A percentile compares a stretch with the other conserved stretches of the same genome.
Evolutionary conservation across 2,113 vertebrate genomes (phyloP).

Genomic region (Mellivora capensis): DNA sequence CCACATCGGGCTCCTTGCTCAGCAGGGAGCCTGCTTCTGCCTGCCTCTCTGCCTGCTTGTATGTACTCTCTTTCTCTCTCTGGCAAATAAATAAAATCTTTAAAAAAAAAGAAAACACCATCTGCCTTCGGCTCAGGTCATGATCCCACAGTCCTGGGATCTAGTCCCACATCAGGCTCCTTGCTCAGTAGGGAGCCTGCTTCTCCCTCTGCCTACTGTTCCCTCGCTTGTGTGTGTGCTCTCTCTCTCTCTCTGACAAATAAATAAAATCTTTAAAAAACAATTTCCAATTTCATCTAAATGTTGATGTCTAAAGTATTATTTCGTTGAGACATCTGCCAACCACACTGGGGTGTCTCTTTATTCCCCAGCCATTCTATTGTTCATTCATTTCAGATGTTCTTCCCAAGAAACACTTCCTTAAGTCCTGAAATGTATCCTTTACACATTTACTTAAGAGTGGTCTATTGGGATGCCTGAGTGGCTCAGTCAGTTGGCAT

Average conservation of each 20-base stretch:
- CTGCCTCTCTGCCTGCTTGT: no score
- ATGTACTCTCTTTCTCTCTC: no score
- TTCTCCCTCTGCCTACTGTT: not conserved
- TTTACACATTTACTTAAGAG: not conserved
- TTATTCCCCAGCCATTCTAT: not conserved
- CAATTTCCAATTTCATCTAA: slow-evolving; percentile 67
- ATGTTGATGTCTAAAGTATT: slow-evolving; percentile 52
- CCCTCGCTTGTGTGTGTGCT: no score
- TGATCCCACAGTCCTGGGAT: not conserved
- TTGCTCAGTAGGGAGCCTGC: no score
- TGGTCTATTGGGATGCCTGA: not conserved
- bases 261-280: not conserved
- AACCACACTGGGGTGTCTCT: not conserved
- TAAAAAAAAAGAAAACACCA: no score
- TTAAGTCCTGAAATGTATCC: not conserved
- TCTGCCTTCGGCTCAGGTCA: not conserved
- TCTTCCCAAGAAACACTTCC: not conserved
- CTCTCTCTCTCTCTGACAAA: not conserved
- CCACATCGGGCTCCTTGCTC: no score
- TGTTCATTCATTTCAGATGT: not conserved
- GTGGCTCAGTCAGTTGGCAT: no score
- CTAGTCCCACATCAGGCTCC: not conserved
- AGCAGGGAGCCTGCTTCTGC: no score
- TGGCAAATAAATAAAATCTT: no score
- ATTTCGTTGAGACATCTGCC: not conserved